These are phyloP conservation scores for Aplidium turbinatum DNA, from an alignment of 23 tunicate species.

Conservation along the genomic window DNA sequence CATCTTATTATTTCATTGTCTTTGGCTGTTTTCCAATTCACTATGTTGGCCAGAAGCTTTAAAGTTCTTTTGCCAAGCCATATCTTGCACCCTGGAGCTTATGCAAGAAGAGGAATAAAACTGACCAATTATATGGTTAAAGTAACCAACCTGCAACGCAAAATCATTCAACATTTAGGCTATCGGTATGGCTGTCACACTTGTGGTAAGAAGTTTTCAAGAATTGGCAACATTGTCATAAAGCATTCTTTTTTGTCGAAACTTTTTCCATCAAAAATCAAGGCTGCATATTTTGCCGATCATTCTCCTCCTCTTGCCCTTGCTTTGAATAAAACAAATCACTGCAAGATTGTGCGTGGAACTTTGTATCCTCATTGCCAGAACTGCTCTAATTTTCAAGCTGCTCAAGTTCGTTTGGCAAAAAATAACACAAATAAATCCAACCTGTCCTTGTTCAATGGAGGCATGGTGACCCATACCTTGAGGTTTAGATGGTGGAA, in stretches of 20 bases:
- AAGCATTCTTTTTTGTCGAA: neutral
- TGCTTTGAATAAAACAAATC: slow-evolving; percentile 9
- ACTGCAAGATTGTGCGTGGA: slow-evolving; percentile 14
- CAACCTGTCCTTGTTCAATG: neutral
- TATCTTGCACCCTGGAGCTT: slow-evolving; percentile 80
- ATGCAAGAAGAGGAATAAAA: slow-evolving; percentile 43
- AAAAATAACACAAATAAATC: neutral
- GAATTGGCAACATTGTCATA: neutral
- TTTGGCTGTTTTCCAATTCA: slow-evolving; percentile 36
- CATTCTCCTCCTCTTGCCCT: slow-evolving; percentile 82
- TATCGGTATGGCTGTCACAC: slow-evolving; percentile 74
- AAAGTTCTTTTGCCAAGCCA: slow-evolving; percentile 60
- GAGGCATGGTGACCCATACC: slow-evolving; percentile 61
- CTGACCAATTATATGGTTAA: slow-evolving; percentile 2
- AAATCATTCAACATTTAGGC: slow-evolving; percentile 52
- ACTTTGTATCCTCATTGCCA: slow-evolving; percentile 70
- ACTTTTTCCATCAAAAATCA: slow-evolving; percentile 15
- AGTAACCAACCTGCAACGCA: slow-evolving; percentile 32
- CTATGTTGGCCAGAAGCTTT: slow-evolving; percentile 44
- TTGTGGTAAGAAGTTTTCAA: slow-evolving; percentile 48
- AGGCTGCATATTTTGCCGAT: slow-evolving; percentile 72
- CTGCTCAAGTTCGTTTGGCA: slow-evolving; percentile 49
- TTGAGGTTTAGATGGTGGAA: slow-evolving; percentile 52
- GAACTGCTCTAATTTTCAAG: slow-evolving; percentile 69
- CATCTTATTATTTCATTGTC: slow-evolving; percentile 10